These are phyloP conservation scores for Chrysodeixis includens DNA, from an alignment of 2,888 invertebrate genomes.

Conservation along the genomic window DNA sequence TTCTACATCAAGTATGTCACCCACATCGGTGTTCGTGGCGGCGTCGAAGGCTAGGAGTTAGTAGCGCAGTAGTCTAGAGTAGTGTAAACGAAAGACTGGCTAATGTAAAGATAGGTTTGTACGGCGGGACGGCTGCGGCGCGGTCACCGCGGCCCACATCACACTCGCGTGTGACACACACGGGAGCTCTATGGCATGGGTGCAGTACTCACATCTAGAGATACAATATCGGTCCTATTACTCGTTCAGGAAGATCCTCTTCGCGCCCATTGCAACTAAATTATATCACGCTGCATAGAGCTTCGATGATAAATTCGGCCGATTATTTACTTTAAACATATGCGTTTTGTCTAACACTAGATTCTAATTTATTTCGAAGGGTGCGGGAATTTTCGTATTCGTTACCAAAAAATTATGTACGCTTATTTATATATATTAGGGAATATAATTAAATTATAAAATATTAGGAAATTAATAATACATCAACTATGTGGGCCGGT, in stretches of 20 bases:
- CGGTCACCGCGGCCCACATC: slow-evolving; percentile 15
- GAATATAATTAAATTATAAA: slow-evolving; percentile 52
- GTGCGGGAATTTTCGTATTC: slow-evolving; percentile 48
- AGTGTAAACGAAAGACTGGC: slow-evolving; percentile 88
- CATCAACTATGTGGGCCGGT: slow-evolving; percentile 26
- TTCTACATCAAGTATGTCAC: slow-evolving; percentile 11
- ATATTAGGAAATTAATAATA: slow-evolving; percentile 44
- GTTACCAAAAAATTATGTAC: slow-evolving; percentile 59
- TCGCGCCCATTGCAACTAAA: not conserved
- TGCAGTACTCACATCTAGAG: not conserved
- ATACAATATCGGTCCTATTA: not conserved
- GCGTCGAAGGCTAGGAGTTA: slow-evolving; percentile 48
- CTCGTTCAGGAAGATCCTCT: not conserved
- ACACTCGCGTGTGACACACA: not conserved
- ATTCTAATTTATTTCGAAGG: slow-evolving; percentile 38
- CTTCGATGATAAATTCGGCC: slow-evolving; percentile 27
- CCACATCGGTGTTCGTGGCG: slow-evolving; percentile 14
- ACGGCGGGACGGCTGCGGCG: slow-evolving; percentile 49
- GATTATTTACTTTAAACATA: slow-evolving; percentile 13
- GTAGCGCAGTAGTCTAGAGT: slow-evolving; percentile 74
- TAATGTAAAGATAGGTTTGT: slow-evolving; percentile 79
- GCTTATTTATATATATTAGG: slow-evolving; percentile 57
- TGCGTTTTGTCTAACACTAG: slow-evolving; percentile 32
- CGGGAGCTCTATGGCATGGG: not conserved
- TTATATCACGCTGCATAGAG: slow-evolving; percentile 10